Conservation (phyloP, 2,888 invertebrate genomes). For the Nineta flava region DNA sequence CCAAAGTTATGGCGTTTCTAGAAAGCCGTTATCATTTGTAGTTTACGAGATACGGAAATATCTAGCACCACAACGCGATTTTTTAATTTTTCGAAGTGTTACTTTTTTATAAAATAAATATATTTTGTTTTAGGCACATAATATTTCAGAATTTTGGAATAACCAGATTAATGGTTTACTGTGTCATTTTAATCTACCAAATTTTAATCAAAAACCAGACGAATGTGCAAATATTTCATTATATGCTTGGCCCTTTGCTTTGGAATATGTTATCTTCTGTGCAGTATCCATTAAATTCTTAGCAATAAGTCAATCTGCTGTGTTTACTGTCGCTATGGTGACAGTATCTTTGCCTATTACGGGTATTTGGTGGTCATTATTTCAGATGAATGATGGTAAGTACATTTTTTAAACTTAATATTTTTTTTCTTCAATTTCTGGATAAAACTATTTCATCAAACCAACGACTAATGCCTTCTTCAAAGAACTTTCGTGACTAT, state of each 20-base stretch:
- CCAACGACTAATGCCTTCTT: too few species aligned
- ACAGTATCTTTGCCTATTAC: constrained; percentile 35
- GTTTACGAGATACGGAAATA: too few species aligned
- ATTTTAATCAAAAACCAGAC: background rate
- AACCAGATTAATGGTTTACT: constrained; percentile 23
- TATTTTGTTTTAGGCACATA: constrained; percentile 17
- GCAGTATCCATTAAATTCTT: constrained; percentile 33
- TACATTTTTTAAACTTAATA: constrained; percentile 17
- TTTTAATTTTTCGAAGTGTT: background rate
- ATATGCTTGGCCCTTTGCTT: constrained; percentile 33
- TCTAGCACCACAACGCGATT: too few species aligned
- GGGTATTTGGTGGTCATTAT: constrained; percentile 41
- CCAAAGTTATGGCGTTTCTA: too few species aligned
- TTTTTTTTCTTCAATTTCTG: background rate
- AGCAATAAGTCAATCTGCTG: constrained; percentile 36
- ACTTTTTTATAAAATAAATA: background rate
- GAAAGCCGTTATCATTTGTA: too few species aligned
- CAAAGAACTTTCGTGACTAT: too few species aligned
- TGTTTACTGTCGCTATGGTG: constrained; percentile 35
- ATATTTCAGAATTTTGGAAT: constrained; percentile 21
- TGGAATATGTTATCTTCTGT: constrained; percentile 30
- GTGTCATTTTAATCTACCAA: constrained; percentile 23
- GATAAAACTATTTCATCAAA: too few species aligned
- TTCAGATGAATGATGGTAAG: constrained; percentile 28
- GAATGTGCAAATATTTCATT: constrained; percentile 10